phyloP scores from a whole-genome alignment of 2,797 vertebrate genomes.

The Pipistrellus kuhlii region DNA sequence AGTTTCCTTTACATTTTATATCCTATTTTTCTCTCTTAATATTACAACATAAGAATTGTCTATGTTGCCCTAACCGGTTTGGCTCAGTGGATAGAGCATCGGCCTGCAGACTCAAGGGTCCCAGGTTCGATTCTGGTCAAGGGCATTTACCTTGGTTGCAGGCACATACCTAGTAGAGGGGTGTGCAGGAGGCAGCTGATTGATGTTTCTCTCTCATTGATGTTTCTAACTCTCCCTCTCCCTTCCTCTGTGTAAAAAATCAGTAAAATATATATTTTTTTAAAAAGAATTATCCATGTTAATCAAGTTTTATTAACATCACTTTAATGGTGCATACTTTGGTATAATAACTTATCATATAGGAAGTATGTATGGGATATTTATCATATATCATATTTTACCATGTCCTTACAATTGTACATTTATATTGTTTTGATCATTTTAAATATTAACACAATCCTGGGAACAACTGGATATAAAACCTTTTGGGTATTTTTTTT shows the following conservation, averaged over 20 bases:
- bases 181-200: no score
- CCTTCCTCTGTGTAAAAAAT: no score
- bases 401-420: background rate
- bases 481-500: background rate
- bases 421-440: background rate
- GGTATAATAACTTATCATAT: background rate
- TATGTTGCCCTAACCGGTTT: background rate
- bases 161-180: no score
- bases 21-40: background rate
- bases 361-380: background rate
- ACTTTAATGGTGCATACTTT: background rate
- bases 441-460: constrained; percentile 23
- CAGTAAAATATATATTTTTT: no score
- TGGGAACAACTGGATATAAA: background rate
- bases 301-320: background rate
- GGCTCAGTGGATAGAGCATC: no score
- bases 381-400: background rate
- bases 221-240: no score
- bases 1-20: background rate
- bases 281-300: background rate
- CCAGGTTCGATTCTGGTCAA: no score
- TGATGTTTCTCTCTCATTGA: no score
- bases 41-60: background rate
- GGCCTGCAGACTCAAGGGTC: no score
- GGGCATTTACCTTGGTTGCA: no score